Conservation (phyloP, 2,888 invertebrate genomes). For the Megamerina dolium region DNA sequence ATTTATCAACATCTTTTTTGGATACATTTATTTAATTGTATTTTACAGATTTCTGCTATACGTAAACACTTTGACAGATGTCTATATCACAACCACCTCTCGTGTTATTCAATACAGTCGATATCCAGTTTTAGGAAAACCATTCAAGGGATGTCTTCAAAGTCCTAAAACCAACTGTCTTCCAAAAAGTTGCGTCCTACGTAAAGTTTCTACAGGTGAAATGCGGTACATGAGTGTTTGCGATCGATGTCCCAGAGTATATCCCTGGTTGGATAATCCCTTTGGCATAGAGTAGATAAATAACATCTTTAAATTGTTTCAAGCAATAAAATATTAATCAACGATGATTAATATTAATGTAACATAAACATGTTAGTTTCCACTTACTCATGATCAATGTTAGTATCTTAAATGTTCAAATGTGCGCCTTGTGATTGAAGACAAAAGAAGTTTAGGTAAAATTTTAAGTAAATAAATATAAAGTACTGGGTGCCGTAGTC, state of each 20-base stretch:
- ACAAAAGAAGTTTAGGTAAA: no score
- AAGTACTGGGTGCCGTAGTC: no score
- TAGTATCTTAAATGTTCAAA: no score
- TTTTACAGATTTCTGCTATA: slow-evolving; percentile 54
- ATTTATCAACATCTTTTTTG: not conserved
- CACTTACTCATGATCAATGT: no score
- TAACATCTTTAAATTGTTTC: no score
- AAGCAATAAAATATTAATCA: no score
- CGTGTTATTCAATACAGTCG: slow-evolving; percentile 39
- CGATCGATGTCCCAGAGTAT: slow-evolving; percentile 50
- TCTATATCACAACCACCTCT: slow-evolving; percentile 53
- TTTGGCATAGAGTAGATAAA: slow-evolving; percentile 39
- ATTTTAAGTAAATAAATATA: no score
- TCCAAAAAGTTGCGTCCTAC: slow-evolving; percentile 35
- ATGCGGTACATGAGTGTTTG: slow-evolving; percentile 53
- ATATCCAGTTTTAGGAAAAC: slow-evolving; percentile 38
- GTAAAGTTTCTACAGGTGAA: slow-evolving; percentile 36
- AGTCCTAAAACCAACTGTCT: slow-evolving; percentile 31
- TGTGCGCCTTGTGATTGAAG: no score
- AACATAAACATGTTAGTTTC: no score
- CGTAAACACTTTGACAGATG: slow-evolving; percentile 53
- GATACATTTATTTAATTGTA: not conserved
- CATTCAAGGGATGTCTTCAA: slow-evolving; percentile 37
- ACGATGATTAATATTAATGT: no score
- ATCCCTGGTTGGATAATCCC: slow-evolving; percentile 56